Evolutionary conservation across 2,888 invertebrate species (phyloP).

Genomic region (Drosophila fulvimacula): DNA sequence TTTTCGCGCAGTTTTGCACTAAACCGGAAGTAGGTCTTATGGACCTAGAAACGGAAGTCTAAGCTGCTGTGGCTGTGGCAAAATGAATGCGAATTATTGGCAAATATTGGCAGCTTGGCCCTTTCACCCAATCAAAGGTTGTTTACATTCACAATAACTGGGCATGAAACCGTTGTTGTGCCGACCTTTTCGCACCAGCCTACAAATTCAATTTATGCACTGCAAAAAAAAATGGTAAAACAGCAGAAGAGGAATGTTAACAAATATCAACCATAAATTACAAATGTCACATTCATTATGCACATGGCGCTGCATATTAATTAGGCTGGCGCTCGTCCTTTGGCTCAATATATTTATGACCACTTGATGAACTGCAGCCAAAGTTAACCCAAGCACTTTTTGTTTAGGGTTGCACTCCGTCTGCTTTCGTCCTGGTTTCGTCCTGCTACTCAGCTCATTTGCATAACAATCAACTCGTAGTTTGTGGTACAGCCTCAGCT

Average conservation of each 20-base stretch:
- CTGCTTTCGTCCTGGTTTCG: slow-evolving; percentile 66
- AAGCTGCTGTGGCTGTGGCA: slow-evolving; percentile 40
- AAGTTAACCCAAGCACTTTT: slow-evolving; percentile 13
- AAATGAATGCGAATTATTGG: slow-evolving; percentile 37
- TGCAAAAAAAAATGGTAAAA: slow-evolving; percentile 24
- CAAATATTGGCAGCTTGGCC: slow-evolving; percentile 18
- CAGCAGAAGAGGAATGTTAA: slow-evolving; percentile 31
- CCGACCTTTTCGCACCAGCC: slow-evolving; percentile 62
- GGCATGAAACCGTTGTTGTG: slow-evolving; percentile 84
- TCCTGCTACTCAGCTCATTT: slow-evolving; percentile 57
- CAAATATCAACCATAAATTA: slow-evolving; percentile 82
- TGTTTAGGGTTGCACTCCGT: slow-evolving; percentile 46
- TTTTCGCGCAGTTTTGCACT: slow-evolving; percentile 65
- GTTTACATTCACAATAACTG: slow-evolving; percentile 81
- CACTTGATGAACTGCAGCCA: slow-evolving; percentile 81
- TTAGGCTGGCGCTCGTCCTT: slow-evolving; percentile 59
- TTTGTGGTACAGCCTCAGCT: slow-evolving; percentile 72
- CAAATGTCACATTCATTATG: slow-evolving; percentile 83
- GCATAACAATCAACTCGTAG: slow-evolving; percentile 81
- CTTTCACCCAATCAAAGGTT: slow-evolving; percentile 50
- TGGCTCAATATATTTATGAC: slow-evolving; percentile 70
- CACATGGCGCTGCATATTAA: slow-evolving; percentile 81
- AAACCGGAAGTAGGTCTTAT: slow-evolving; percentile 71
- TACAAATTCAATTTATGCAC: slow-evolving; percentile 55
- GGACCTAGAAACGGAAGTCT: slow-evolving; percentile 20